Base-by-base conservation (phyloP, 2,113 vertebrate genomes). In the Antechinus flavipes region DNA sequence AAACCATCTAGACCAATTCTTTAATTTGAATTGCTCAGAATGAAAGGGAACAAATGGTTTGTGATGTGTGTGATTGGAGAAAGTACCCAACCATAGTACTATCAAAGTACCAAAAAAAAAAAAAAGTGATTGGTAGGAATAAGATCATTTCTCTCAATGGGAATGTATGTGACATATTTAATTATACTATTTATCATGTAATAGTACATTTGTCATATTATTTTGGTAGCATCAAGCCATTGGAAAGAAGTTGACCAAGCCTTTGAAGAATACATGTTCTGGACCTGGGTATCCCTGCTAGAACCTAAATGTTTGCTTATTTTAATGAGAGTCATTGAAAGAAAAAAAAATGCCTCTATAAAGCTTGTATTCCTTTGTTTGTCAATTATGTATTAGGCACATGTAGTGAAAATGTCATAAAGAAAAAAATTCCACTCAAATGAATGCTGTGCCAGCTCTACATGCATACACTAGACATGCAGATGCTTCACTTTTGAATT, bases 401-500 rank as follows among this genome's bases (percentile, higher is more conserved):
- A 91, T 95, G 94, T 90, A 96, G 54, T 96, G 96, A 91, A 96
- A 92, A 93, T 90, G 61, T 53, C 89, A 91, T 95, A 68, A 96
- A 94, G 92, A 91, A 94, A 95, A 94, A 94, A 92, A 93, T 98
- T 92, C 95, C 92, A 54, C 93, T 53, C 91, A 94, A 89, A 93
- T 94, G 49, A 97, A 97, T 98, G 95, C 96, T 26, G 14, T 23
- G 11, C 46, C 25, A 68, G 54, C 54, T 96, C 94, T 97, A 91
- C 91, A 95, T 96, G 91, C 58, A 1, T 96, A 97, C 97, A 61
- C 93, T 96, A 98, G 94, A 58, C 97, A 91, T 96, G 95, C 96
- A 98, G 98, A 98, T 98, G 97, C 98, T 98, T 98, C 96, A 97
- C 97, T 98, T 98, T 98, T 98, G 96, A 98, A 97, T 98, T 98